These are phyloP conservation scores for Holothuria glaberrima DNA, from an alignment of 35 echinoderm and acorn worm genomes.

Conservation along the genomic window DNA sequence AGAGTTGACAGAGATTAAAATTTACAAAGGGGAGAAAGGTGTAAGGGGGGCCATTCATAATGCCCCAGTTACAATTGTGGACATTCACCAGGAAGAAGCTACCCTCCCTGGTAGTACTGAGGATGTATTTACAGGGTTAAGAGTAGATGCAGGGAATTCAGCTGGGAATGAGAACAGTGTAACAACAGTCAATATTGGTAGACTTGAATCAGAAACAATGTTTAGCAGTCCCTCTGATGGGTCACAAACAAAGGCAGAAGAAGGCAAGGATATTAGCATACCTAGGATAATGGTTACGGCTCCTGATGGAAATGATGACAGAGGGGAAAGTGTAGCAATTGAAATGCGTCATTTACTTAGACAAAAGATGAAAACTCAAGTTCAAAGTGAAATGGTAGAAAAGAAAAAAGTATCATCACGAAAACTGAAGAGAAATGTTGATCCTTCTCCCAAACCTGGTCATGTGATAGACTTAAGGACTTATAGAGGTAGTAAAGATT, in stretches of 20 bases:
- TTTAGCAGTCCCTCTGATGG: slow-evolving; percentile 1
- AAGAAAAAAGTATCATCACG: not conserved
- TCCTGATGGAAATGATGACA: slow-evolving; percentile 3
- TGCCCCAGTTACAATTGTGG: slow-evolving; percentile 24
- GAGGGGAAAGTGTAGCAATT: slow-evolving; percentile 40
- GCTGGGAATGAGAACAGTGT: not conserved
- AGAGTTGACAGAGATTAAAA: slow-evolving; percentile 69
- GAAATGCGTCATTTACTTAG: slow-evolving; percentile 51
- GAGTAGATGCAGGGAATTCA: slow-evolving; percentile 34
- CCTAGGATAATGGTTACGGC: slow-evolving; percentile 50
- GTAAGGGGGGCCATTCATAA: not conserved
- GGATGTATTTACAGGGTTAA: slow-evolving; percentile 55
- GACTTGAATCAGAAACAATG: not conserved
- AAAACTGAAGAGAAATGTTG: slow-evolving; percentile 18
- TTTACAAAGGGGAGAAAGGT: not conserved
- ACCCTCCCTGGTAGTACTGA: slow-evolving; percentile 62
- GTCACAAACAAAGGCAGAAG: not conserved
- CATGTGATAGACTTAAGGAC: slow-evolving; percentile 71
- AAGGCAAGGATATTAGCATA: slow-evolving; percentile 4
- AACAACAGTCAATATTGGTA: not conserved
- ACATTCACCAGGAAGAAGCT: slow-evolving; percentile 34
- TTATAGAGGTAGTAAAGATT: not conserved
- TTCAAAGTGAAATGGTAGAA: too few relatives aligned
- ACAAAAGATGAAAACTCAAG: slow-evolving; percentile 17
- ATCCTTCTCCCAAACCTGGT: slow-evolving; percentile 56